Percentiles rank a stretch among this genome's conserved stretches.
These are phyloP conservation scores for Cladopsammia gracilis DNA, from an alignment of 64 coral and sea anemone genomes.

Conservation along the genomic window DNA sequence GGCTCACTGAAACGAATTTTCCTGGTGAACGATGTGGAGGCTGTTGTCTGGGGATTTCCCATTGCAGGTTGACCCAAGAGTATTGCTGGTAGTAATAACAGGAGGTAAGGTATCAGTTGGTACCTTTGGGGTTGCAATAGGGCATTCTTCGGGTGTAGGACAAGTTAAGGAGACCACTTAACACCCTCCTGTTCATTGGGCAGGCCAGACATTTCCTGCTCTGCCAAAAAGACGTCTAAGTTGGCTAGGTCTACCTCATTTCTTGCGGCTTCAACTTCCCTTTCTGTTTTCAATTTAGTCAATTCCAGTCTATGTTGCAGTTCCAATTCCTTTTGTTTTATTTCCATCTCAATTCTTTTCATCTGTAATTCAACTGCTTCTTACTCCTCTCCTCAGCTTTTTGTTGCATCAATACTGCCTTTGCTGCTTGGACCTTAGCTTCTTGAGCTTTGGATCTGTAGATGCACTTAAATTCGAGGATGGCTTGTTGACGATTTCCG, in stretches of 20 bases:
- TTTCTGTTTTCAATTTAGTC: constrained; percentile 20
- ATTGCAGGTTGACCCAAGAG: neutral
- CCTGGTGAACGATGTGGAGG: neutral
- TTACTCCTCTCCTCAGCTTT: constrained; percentile 5
- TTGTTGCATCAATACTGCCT: constrained; percentile 32
- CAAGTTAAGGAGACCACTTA: constrained; percentile 7
- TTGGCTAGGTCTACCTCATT: constrained; percentile 25
- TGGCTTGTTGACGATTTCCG: neutral
- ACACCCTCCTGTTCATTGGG: neutral
- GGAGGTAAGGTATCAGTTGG: neutral
- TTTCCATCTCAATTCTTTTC: constrained; percentile 7
- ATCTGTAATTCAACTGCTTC: neutral
- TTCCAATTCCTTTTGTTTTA: constrained; percentile 17
- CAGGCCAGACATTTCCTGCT: constrained; percentile 14
- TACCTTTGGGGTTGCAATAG: neutral
- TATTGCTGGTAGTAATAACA: neutral
- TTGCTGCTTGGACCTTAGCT: neutral
- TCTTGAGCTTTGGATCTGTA: neutral
- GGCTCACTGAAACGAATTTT: constrained; percentile 8
- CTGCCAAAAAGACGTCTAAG: neutral
- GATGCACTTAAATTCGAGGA: no score
- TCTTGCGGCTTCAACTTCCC: constrained; percentile 31
- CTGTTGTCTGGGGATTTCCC: neutral
- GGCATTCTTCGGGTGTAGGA: neutral
- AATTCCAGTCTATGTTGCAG: constrained; percentile 12